These are phyloP conservation scores for Hydractinia symbiolongicarpus DNA, from an alignment of 30 jellyfish, hydroid and myxozoan genomes.

Conservation along the genomic window DNA sequence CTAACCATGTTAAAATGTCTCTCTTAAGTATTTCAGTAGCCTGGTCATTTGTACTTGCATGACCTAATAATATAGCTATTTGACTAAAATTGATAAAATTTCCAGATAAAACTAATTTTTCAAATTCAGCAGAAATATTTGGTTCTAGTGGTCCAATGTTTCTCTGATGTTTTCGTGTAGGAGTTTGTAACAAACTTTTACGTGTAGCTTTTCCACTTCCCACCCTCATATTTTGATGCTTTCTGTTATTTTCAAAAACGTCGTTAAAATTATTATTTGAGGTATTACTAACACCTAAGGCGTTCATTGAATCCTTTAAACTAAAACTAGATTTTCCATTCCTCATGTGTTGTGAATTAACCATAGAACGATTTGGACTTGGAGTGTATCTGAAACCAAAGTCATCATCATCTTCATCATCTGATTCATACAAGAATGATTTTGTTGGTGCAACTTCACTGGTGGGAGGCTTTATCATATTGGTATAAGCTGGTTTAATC, in stretches of 20 bases:
- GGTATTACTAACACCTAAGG: neutral
- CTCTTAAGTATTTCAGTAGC: slow-evolving; percentile 40
- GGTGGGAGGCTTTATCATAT: slow-evolving; percentile 22
- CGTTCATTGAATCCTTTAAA: slow-evolving; percentile 30
- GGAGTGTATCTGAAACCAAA: neutral
- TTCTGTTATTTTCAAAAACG: neutral
- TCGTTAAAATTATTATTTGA: neutral
- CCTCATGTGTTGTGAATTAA: neutral
- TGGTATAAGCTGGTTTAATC: slow-evolving; percentile 32
- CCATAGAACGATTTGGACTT: neutral
- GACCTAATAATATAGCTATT: slow-evolving; percentile 44
- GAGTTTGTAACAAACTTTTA: slow-evolving; percentile 5
- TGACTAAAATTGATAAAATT: slow-evolving; percentile 54
- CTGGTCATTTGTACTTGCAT: slow-evolving; percentile 42
- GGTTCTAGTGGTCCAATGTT: slow-evolving; percentile 79
- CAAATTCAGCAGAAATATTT: slow-evolving; percentile 60
- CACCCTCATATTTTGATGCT: neutral
- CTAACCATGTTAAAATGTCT: slow-evolving; percentile 79
- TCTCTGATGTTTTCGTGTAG: slow-evolving; percentile 34
- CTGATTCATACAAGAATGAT: slow-evolving; percentile 19
- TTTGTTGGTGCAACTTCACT: slow-evolving; percentile 25
- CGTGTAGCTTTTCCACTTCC: neutral
- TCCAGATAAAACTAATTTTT: slow-evolving; percentile 57
- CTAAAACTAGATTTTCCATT: slow-evolving; percentile 20
- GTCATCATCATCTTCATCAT: slow-evolving; percentile 30